Conservation (phyloP, 2,888 invertebrate species). For the Troides oblongomaculatus region DNA sequence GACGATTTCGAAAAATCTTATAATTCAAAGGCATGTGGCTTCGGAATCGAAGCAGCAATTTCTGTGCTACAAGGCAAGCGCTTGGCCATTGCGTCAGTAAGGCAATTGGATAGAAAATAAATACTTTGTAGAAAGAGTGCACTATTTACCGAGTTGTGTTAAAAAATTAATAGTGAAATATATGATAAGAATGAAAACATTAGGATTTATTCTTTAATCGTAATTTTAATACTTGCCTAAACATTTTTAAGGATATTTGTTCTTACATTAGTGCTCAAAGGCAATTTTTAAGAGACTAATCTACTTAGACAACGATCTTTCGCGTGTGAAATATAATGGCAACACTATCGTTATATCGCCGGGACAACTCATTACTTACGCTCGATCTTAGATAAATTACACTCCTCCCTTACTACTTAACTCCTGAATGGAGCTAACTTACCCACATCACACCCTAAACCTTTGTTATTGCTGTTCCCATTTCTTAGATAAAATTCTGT, state of each 20-base stretch:
- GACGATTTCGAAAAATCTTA: too few relatives aligned
- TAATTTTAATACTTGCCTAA: too few relatives aligned
- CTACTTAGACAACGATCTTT: slow-evolving; percentile 9
- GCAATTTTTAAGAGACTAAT: slow-evolving; percentile 12
- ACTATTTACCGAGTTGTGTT: too few relatives aligned
- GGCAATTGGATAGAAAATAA: too few relatives aligned
- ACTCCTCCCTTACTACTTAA: slow-evolving; percentile 42
- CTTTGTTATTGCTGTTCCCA: slow-evolving; percentile 29
- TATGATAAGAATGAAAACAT: too few relatives aligned
- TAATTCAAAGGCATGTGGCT: too few relatives aligned
- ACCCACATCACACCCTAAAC: slow-evolving; percentile 30
- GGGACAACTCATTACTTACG: slow-evolving; percentile 65
- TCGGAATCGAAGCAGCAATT: too few relatives aligned
- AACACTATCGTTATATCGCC: slow-evolving; percentile 29
- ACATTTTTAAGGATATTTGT: not conserved
- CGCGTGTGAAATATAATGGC: slow-evolving; percentile 27
- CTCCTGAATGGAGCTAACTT: slow-evolving; percentile 31
- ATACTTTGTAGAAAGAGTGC: too few relatives aligned
- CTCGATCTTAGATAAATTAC: slow-evolving; percentile 65
- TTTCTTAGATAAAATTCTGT: slow-evolving; percentile 26
- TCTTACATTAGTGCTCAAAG: not conserved
- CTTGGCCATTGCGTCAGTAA: too few relatives aligned
- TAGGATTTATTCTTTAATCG: too few relatives aligned
- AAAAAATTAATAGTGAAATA: too few relatives aligned
- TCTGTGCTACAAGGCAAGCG: too few relatives aligned